phyloP scores from a whole-genome alignment of 2,888 invertebrate genomes.

The Deilephila porcellus region DNA sequence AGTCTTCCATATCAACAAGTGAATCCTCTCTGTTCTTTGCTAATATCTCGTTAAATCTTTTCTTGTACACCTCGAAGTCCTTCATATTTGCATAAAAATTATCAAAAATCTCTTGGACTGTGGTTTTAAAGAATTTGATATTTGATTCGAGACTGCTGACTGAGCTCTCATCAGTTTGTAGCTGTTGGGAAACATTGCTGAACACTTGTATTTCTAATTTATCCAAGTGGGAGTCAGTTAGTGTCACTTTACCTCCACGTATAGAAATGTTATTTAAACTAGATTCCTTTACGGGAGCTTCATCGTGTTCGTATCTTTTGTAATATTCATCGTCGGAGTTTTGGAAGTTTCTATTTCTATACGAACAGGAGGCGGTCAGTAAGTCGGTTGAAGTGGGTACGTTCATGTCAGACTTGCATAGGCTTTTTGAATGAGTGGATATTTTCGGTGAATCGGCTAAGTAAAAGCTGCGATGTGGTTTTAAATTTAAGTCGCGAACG shows the following conservation, averaged over 20 bases:
- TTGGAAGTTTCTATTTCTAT: not conserved
- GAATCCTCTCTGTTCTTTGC: conserved; percentile 61
- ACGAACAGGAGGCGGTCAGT: conserved; percentile 3
- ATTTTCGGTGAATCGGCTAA: conserved; percentile 38
- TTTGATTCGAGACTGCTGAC: conserved; percentile 64
- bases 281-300: conserved; percentile 66
- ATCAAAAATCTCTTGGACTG: conserved; percentile 72
- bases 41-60: conserved; percentile 68
- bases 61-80: conserved; percentile 70
- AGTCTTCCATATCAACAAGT: conserved; percentile 68
- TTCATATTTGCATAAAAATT: conserved; percentile 67
- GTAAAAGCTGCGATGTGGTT: conserved; percentile 48
- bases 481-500: conserved; percentile 38
- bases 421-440: conserved; percentile 34
- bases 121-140: conserved; percentile 69
- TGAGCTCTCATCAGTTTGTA: conserved; percentile 58
- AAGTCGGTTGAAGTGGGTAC: conserved; percentile 32
- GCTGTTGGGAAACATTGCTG: conserved; percentile 62
- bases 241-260: conserved; percentile 43
- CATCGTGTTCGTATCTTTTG: conserved; percentile 68
- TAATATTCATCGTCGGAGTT: conserved; percentile 56
- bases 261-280: conserved; percentile 38
- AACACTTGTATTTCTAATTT: conserved; percentile 64
- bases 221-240: conserved; percentile 67
- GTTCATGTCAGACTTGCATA: conserved; percentile 53